These are phyloP conservation scores for Leuciscus idus DNA, from an alignment of 2,113 vertebrate species.

Conservation along the genomic window DNA sequence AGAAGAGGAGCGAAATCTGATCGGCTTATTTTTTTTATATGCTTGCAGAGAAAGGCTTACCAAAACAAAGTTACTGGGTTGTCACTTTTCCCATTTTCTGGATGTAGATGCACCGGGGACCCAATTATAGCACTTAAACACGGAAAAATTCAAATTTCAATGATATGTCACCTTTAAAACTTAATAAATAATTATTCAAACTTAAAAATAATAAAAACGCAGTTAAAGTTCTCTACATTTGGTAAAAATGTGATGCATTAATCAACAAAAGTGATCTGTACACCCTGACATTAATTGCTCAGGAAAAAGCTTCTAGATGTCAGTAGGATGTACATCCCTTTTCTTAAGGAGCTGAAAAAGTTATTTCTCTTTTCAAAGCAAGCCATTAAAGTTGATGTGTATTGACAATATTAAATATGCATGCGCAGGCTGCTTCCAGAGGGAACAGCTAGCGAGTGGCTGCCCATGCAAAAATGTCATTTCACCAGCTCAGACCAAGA, in stretches of 20 bases:
- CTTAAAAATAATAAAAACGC: not conserved
- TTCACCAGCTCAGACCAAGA: conserved; percentile 63
- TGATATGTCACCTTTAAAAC: not conserved
- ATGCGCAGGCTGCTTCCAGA: conserved; percentile 43
- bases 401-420: conserved; percentile 48
- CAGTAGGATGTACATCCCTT: conserved; percentile 2
- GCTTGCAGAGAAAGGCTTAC: too few relatives aligned
- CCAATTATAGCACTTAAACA: too few relatives aligned
- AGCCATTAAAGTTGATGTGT: conserved; percentile 45
- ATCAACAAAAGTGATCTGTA: conserved; percentile 2
- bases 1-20: too few relatives aligned
- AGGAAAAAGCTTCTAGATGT: not conserved
- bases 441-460: conserved; percentile 51
- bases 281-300: not conserved
- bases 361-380: conserved; percentile 28
- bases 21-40: too few relatives aligned
- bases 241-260: not conserved
- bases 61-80: too few relatives aligned
- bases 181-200: not conserved
- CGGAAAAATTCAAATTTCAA: too few relatives aligned
- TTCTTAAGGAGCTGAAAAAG: conserved; percentile 25
- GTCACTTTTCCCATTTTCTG: too few relatives aligned
- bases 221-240: not conserved
- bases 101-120: too few relatives aligned
- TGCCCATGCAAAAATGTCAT: conserved; percentile 56